Conservation (phyloP, 2,797 vertebrate genomes). For the Garrulus glandarius region DNA sequence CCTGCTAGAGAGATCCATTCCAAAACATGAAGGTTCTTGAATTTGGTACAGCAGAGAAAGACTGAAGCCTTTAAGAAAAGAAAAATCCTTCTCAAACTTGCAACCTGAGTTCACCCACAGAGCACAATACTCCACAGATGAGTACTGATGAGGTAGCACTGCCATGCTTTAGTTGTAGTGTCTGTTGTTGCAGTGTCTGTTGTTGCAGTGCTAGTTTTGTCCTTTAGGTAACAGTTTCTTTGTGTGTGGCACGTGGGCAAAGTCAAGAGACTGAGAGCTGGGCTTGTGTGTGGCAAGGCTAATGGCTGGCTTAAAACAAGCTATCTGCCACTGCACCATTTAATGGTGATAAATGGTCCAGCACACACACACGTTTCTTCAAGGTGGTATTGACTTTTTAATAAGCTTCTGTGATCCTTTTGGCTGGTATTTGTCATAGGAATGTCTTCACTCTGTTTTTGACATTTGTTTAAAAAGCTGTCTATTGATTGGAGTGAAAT, state of each 20-base stretch:
- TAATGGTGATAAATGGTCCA: not conserved
- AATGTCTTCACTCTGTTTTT: not conserved
- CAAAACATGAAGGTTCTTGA: not conserved
- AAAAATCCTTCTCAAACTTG: not conserved
- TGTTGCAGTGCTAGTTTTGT: not conserved
- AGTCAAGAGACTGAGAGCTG: not conserved
- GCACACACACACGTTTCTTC: not conserved
- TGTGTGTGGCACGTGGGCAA: not conserved
- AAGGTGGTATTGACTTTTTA: not conserved
- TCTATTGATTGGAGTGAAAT: not conserved
- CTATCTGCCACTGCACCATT: not conserved
- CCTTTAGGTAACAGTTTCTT: not conserved
- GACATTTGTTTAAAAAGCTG: slow-evolving; percentile 15
- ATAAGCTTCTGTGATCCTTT: slow-evolving; percentile 1
- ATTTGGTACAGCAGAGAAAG: not conserved
- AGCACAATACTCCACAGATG: rapidly evolving
- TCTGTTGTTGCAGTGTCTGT: not conserved
- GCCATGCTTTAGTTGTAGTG: not conserved
- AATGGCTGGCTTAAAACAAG: not conserved
- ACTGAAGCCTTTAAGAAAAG: not conserved
- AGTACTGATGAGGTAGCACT: not conserved
- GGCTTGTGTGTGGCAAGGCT: not conserved
- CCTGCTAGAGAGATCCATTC: not conserved
- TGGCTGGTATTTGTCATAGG: not conserved
- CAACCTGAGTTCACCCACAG: not conserved